Evolutionary conservation across 1,140 invertebrate genomes (phyloP).

Genomic region (Saccostrea glomerata): DNA sequence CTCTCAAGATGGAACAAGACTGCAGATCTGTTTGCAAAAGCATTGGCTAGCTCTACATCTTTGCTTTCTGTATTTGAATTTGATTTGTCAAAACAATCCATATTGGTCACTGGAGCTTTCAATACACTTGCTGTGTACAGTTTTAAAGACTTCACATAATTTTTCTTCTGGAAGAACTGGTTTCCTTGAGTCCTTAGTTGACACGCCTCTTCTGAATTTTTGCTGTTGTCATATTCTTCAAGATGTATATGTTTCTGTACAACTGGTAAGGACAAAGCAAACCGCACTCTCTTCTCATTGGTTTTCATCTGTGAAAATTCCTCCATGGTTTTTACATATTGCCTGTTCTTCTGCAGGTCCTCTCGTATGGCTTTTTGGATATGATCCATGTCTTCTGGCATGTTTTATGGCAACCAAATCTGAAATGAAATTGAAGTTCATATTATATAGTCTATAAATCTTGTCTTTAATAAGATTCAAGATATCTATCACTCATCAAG

Average conservation of each 20-base stretch:
- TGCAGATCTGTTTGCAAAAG: constrained; percentile 92
- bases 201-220: constrained; percentile 84
- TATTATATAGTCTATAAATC: too few relatives aligned
- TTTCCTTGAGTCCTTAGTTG: constrained; percentile 88
- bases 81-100: constrained; percentile 47
- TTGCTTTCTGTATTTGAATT: constrained; percentile 44
- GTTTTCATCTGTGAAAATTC: constrained; percentile 62
- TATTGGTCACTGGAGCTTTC: constrained; percentile 68
- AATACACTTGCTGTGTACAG: constrained; percentile 85
- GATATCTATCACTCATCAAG: too few relatives aligned
- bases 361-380: constrained; percentile 15
- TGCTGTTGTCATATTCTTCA: constrained; percentile 75
- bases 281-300: constrained; percentile 71
- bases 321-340: constrained; percentile 47
- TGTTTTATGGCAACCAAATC: neutral
- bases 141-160: constrained; percentile 87
- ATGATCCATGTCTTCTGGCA: neutral
- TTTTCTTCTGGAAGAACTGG: constrained; percentile 86
- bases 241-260: constrained; percentile 68
- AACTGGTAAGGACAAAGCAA: constrained; percentile 66
- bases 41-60: constrained; percentile 84
- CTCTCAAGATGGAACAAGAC: constrained; percentile 89
- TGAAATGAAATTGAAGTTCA: neutral
- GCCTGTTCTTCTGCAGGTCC: constrained; percentile 25
- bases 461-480: too few relatives aligned